Evolutionary conservation across 2,888 invertebrate genomes (phyloP).

Genomic region (Luffia ferchaultella): DNA sequence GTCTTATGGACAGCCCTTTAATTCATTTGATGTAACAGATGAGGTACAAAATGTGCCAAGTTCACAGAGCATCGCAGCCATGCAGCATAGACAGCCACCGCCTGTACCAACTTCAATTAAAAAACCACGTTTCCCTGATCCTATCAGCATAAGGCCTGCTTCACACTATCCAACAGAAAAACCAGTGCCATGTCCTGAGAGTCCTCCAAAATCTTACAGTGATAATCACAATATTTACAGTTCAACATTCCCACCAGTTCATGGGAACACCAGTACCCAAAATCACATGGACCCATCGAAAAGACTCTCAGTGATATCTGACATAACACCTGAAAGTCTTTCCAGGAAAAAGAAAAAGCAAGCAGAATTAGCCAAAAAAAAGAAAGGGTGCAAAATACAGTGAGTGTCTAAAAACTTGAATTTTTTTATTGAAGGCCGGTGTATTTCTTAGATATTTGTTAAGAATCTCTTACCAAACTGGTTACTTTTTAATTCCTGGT

Average conservation of each 20-base stretch:
- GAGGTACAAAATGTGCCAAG: constrained; percentile 13
- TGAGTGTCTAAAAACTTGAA: constrained; percentile 16
- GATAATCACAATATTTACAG: constrained; percentile 53
- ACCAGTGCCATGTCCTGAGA: constrained; percentile 12
- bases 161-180: constrained; percentile 46
- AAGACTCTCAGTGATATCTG: constrained; percentile 52
- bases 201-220: constrained; percentile 26
- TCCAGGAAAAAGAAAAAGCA: constrained; percentile 52
- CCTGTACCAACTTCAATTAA: constrained; percentile 43
- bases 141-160: constrained; percentile 52
- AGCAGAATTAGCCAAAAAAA: constrained; percentile 44
- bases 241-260: constrained; percentile 39
- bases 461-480: too few relatives aligned
- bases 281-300: constrained; percentile 37
- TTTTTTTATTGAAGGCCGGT: too few relatives aligned
- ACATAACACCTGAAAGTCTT: constrained; percentile 50
- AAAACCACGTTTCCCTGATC: constrained; percentile 57
- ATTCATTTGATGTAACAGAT: constrained; percentile 6
- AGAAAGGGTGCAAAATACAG: constrained; percentile 55
- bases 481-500: too few relatives aligned
- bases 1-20: neutral
- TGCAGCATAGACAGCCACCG: constrained; percentile 49
- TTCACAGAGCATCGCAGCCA: constrained; percentile 20
- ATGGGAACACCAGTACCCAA: constrained; percentile 18
- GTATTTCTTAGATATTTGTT: too few relatives aligned